phyloP scores from a whole-genome alignment of 1,140 invertebrate genomes.

The Caligus rogercresseyi region DNA sequence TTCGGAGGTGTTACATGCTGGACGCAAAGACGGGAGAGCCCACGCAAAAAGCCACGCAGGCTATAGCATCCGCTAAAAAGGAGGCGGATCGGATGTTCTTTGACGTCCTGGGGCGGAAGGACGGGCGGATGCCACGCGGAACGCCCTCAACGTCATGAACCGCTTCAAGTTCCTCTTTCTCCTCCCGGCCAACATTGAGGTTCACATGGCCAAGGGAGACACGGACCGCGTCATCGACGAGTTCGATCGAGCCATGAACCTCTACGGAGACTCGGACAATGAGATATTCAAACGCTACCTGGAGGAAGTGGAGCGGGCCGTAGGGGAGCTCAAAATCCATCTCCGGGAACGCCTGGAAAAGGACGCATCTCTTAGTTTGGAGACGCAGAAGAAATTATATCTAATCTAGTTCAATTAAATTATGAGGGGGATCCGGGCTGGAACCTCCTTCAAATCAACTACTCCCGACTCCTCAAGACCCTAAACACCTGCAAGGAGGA shows the following conservation, averaged over 20 bases:
- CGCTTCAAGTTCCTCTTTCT: constrained; percentile 61
- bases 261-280: constrained; percentile 88
- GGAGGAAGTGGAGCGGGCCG: constrained; percentile 71
- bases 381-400: constrained; percentile 78
- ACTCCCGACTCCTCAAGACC: constrained; percentile 48
- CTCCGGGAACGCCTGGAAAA: constrained; percentile 63
- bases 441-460: constrained; percentile 63
- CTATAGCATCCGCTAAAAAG: constrained; percentile 65
- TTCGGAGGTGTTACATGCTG: constrained; percentile 61
- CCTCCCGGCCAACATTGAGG: constrained; percentile 78
- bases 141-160: constrained; percentile 76
- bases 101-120: constrained; percentile 77
- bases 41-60: constrained; percentile 51
- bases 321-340: constrained; percentile 56
- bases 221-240: constrained; percentile 96
- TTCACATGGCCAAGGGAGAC: constrained; percentile 79
- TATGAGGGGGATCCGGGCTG: constrained; percentile 70
- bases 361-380: constrained; percentile 60
- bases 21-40: constrained; percentile 55
- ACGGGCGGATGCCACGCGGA: constrained; percentile 88
- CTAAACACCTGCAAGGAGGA: constrained; percentile 42
- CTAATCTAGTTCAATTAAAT: constrained; percentile 43
- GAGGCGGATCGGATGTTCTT: constrained; percentile 86
- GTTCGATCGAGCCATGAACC: constrained; percentile 81
- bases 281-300: constrained; percentile 67